Evolutionary conservation across 2,113 vertebrate genomes (phyloP), one percentile per base, ranked within the genome.

Genomic region (Callipepla squamata): DNA sequence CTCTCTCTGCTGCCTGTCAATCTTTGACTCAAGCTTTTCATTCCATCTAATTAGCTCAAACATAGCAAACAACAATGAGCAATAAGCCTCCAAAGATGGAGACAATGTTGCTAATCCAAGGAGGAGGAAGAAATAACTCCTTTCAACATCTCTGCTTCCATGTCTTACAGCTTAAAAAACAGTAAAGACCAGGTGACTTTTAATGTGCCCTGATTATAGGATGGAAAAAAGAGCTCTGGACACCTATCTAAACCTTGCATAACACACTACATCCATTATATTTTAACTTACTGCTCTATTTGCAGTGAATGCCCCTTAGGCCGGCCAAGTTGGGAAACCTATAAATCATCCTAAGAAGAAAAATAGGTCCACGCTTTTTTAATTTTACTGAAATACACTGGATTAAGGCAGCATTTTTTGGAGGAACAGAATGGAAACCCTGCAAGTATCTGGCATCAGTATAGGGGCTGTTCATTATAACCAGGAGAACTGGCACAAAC

Each of bases 381-480:
- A 76, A 55, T 87, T 87, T 96, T 62, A 88, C 79, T 61, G 20
- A 69, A 81, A 81, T 45, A 21, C 6, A 74, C 16, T 73, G 47
- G 36, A 85, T 40, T 73, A 50, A 75, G 84, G 57, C 68, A 82
- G 72, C 8, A 30, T 66, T 95, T 94, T 95, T 76, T 90, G 83
- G 80, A 92, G 26, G 25, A 80, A 87, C 21, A 34, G 32, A 90
- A 78, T 65, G 59, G 83, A 93, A 96, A 96, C 34, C 47, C 47
- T 34, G 44, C 23, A 73, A 74, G 83, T 7, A 4, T 57, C n/a
- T 87, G 86, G 83, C 80, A 28, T 42, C 53, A 80, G 22, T 70
- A 81, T 19, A 87, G 73, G 47, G 18, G 17, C 50, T 84, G 59
- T 48, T 95, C 45, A 50, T 80, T 68, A 50, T 42, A 80, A 66